These are phyloP conservation scores for Sebastes trivittatus DNA, from an alignment of 2,797 vertebrate genomes.

Conservation along the genomic window DNA sequence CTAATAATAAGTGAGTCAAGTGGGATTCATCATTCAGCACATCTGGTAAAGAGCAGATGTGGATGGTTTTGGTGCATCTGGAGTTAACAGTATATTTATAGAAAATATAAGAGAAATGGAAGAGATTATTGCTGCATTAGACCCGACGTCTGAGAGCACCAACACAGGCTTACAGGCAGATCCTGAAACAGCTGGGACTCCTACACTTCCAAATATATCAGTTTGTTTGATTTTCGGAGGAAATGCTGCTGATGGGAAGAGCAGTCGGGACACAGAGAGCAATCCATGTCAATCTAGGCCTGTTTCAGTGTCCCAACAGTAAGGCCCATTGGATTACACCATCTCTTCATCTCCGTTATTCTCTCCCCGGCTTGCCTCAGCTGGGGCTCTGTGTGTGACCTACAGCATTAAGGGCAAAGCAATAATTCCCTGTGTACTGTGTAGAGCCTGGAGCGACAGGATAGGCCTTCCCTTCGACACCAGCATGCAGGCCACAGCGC, in stretches of 20 bases:
- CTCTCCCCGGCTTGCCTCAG: slow-evolving; percentile 9
- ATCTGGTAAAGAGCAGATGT: no score
- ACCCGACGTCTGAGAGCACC: neutral
- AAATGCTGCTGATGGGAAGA: neutral
- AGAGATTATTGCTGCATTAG: neutral
- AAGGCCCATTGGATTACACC: slow-evolving; percentile 49
- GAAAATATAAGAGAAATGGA: neutral
- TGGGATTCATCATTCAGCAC: no score
- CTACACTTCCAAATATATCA: slow-evolving; percentile 31
- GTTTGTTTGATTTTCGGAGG: slow-evolving; percentile 41
- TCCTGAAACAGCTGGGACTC: slow-evolving; percentile 24
- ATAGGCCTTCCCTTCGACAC: neutral
- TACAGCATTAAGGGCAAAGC: slow-evolving; percentile 51
- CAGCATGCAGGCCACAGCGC: neutral
- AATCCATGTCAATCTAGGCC: slow-evolving; percentile 50
- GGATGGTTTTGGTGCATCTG: no score
- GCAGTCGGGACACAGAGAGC: slow-evolving; percentile 43
- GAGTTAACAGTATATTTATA: no score
- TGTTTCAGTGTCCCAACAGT: slow-evolving; percentile 5
- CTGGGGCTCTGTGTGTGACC: slow-evolving; percentile 46
- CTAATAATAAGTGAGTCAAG: no score
- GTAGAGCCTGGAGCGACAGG: slow-evolving; percentile 22
- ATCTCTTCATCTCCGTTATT: slow-evolving; percentile 51
- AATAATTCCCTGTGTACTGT: slow-evolving; percentile 43
- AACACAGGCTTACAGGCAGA: slow-evolving; percentile 9